These are phyloP conservation scores for Sycophaga agraensis DNA, from an alignment of 1,140 invertebrate genomes.

Conservation along the genomic window DNA sequence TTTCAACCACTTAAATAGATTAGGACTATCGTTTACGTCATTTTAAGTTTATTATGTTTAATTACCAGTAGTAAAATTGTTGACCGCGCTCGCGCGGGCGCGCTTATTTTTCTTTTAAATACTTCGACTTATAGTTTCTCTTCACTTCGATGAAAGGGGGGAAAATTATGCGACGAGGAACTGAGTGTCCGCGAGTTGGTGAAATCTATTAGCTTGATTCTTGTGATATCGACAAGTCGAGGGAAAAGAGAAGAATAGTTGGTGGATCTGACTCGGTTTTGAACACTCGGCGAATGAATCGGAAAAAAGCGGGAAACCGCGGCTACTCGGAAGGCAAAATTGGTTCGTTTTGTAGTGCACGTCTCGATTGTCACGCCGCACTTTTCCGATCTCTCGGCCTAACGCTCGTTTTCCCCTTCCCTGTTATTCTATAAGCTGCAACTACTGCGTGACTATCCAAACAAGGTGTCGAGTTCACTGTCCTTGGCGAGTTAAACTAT, in stretches of 20 bases:
- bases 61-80: slow-evolving; percentile 21
- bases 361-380: too few relatives aligned
- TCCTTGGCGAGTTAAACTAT: not conserved
- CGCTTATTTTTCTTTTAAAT: slow-evolving; percentile 27
- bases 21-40: slow-evolving; percentile 26
- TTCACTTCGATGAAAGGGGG: not conserved
- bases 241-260: not conserved
- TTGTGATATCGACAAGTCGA: too few relatives aligned
- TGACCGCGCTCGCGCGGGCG: not conserved
- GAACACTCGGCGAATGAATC: not conserved
- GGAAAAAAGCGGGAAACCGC: not conserved
- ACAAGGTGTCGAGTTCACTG: not conserved
- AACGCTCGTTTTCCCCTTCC: not conserved
- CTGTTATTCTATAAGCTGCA: not conserved
- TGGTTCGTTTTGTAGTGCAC: not conserved
- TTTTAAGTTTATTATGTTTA: slow-evolving; percentile 29
- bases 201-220: not conserved
- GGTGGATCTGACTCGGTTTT: not conserved
- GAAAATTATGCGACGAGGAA: not conserved
- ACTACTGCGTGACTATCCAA: not conserved
- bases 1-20: slow-evolving; percentile 22
- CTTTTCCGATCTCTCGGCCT: not conserved
- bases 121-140: slow-evolving; percentile 5
- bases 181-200: not conserved
- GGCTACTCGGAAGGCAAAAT: slow-evolving; percentile 1